Evolutionary conservation across 2,888 invertebrate genomes (phyloP).

Genomic region (Micropterix aruncella): DNA sequence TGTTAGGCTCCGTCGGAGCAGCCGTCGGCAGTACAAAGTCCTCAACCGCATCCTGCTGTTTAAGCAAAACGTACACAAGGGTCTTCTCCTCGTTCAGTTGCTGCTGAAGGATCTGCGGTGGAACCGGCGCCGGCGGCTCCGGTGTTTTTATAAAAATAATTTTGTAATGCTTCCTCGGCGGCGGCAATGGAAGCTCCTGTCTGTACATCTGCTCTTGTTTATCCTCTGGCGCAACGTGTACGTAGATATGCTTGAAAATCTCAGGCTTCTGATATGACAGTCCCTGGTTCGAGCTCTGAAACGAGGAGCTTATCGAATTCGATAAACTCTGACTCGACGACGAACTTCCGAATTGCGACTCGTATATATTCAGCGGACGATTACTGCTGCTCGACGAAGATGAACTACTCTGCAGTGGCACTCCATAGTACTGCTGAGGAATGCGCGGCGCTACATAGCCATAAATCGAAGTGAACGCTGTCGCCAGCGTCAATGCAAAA

Average conservation of each 20-base stretch:
- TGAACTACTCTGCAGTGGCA: background rate
- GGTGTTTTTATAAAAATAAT: slow-evolving; percentile 9
- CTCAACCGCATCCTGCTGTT: slow-evolving; percentile 5
- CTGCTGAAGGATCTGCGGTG: background rate
- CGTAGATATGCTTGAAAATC: slow-evolving; percentile 8
- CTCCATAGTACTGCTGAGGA: background rate
- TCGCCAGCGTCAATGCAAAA: background rate
- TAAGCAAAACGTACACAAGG: slow-evolving; percentile 8
- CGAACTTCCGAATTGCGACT: background rate
- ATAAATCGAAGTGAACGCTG: too few relatives aligned
- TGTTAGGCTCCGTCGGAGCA: slow-evolving; percentile 8
- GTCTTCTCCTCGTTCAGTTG: slow-evolving; percentile 8
- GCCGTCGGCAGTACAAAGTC: slow-evolving; percentile 2
- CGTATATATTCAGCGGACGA: background rate
- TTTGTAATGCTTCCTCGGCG: slow-evolving; percentile 8
- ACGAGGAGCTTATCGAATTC: background rate
- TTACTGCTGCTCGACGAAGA: background rate
- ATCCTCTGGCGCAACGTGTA: slow-evolving; percentile 9
- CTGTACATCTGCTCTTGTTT: slow-evolving; percentile 4
- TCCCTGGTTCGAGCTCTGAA: background rate
- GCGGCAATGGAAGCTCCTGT: slow-evolving; percentile 1
- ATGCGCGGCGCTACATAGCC: background rate
- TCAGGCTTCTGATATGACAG: slow-evolving; percentile 3
- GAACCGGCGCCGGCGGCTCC: background rate
- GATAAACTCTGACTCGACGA: background rate